A percentile compares a stretch with the other conserved stretches of the same genome.
These are phyloP conservation scores for Pseudomyrmex gracilis DNA, from an alignment of 1,140 invertebrate genomes.

Conservation along the genomic window DNA sequence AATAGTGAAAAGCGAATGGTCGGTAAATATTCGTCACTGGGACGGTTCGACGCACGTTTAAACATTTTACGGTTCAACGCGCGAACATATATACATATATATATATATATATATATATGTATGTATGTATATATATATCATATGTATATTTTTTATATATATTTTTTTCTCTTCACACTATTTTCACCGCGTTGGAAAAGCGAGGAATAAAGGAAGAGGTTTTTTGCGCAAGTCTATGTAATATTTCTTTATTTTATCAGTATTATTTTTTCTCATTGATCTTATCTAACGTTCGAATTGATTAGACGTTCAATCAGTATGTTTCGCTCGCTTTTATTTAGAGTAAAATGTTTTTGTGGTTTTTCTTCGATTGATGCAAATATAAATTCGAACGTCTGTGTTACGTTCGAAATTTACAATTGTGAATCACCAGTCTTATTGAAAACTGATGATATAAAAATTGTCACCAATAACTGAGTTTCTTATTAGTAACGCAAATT, in stretches of 20 bases:
- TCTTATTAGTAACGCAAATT: not conserved
- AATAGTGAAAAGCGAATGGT: slow-evolving; percentile 64
- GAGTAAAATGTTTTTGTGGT: not conserved
- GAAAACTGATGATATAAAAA: not conserved
- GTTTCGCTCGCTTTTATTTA: not conserved
- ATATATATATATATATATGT: no score
- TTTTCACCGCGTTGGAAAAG: slow-evolving; percentile 28
- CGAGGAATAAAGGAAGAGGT: slow-evolving; percentile 11
- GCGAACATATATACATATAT: slow-evolving; percentile 47
- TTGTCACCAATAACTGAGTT: not conserved
- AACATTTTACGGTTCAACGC: slow-evolving; percentile 73
- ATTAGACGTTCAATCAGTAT: slow-evolving; percentile 16
- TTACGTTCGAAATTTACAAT: not conserved
- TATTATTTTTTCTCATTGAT: slow-evolving; percentile 46
- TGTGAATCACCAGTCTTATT: not conserved
- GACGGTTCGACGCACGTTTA: slow-evolving; percentile 68
- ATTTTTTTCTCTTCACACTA: slow-evolving; percentile 55
- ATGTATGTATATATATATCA: no score
- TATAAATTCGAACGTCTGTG: not conserved
- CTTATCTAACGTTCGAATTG: slow-evolving; percentile 28
- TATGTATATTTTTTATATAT: no score
- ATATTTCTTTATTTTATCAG: slow-evolving; percentile 56
- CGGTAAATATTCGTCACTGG: slow-evolving; percentile 75
- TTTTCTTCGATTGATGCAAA: not conserved
- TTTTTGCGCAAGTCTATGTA: slow-evolving; percentile 54